A percentile compares a stretch with the other conserved stretches of the same genome.
These are phyloP conservation scores for Pogoniulus pusillus DNA, from an alignment of 2,797 vertebrate species.

Conservation along the genomic window DNA sequence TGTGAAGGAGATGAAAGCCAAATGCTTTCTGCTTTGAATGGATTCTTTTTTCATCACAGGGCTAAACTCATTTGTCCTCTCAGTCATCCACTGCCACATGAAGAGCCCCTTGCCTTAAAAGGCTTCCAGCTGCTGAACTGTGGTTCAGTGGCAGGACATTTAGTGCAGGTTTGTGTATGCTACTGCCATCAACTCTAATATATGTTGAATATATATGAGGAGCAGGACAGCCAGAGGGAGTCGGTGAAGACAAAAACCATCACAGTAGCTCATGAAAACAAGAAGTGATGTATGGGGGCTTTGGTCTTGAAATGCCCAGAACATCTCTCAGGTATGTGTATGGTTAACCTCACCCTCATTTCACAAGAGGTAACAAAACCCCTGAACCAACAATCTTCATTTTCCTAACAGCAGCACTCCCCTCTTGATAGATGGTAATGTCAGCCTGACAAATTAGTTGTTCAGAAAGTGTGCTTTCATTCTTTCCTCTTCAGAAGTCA, in stretches of 20 bases:
- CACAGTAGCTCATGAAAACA: background rate
- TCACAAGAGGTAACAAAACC: conserved; percentile 17
- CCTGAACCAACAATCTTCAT: conserved; percentile 42
- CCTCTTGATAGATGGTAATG: conserved; percentile 30
- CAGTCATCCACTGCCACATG: no score
- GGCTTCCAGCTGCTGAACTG: background rate
- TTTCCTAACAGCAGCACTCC: conserved; percentile 37
- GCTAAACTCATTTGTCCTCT: no score
- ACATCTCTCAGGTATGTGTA: background rate
- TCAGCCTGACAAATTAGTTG: conserved; percentile 49
- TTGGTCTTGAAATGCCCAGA: background rate
- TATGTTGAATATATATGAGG: no score
- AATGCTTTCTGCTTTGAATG: background rate
- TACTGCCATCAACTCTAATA: background rate
- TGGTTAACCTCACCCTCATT: conserved; percentile 25
- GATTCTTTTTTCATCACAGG: no score
- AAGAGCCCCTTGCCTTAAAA: background rate
- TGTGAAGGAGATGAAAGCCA: background rate
- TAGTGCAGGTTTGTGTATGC: background rate
- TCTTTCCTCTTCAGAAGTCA: conserved; percentile 9
- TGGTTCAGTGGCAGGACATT: background rate
- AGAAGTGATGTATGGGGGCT: background rate
- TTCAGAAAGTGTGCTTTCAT: conserved; percentile 24
- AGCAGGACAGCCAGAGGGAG: background rate
- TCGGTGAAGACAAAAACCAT: background rate